Evolutionary conservation across 1,140 invertebrate genomes (phyloP).

Genomic region (Artemia franciscana): DNA sequence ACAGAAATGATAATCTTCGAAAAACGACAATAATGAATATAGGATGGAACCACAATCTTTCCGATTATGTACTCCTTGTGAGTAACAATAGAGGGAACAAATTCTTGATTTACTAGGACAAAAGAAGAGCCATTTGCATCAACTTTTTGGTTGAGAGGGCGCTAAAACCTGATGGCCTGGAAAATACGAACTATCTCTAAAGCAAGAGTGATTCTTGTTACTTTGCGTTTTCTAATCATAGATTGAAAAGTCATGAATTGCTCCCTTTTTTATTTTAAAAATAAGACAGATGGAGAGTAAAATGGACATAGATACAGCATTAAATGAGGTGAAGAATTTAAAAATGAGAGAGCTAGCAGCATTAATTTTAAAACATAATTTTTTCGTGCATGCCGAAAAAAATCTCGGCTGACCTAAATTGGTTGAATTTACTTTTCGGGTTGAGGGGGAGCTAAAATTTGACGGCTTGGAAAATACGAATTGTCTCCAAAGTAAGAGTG

Average conservation of each 20-base stretch:
- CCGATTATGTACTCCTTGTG: not conserved
- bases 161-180: not conserved
- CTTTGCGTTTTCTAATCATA: too few relatives aligned
- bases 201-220: not conserved
- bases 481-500: not conserved
- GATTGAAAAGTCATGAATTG: too few relatives aligned
- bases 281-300: too few relatives aligned
- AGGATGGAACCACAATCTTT: not conserved
- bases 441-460: not conserved
- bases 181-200: not conserved
- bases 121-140: not conserved
- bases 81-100: not conserved
- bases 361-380: too few relatives aligned
- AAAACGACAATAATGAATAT: not conserved
- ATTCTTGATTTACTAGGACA: not conserved
- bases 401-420: too few relatives aligned
- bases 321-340: too few relatives aligned
- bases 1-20: not conserved
- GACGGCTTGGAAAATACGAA: not conserved
- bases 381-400: too few relatives aligned
- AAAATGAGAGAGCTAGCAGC: too few relatives aligned
- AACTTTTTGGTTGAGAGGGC: not conserved
- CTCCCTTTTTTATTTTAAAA: too few relatives aligned
- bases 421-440: not conserved
- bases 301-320: too few relatives aligned